Evolutionary conservation across 23 tunicate genomes (phyloP), one percentile per base, ranked within the genome.

Genomic region (Clavelina lepadiformis): DNA sequence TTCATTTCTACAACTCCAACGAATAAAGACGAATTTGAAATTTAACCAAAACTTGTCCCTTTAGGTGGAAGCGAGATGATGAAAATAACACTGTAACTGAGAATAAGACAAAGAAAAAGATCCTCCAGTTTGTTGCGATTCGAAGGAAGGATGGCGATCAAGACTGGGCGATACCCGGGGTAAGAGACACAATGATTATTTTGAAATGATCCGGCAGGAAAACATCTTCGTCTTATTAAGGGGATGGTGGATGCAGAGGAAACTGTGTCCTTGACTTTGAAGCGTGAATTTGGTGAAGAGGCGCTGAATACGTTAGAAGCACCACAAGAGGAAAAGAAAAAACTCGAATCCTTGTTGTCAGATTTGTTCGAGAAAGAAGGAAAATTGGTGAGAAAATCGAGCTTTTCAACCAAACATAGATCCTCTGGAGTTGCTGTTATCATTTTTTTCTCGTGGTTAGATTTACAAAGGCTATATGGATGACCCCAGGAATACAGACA

Each of bases 151-250:
- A 93, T 47, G n/a, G n/a, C n/a, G 38, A 53, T 19, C 24, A 63
- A 19, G 83, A 93, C 56, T 93, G 98, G 98, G 98, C 98, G 15
- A 79, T 93, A 63, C 98, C 98, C 0, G 98, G 98, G 35, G 85
- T 79, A 69, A 65, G 74, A 41, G 15, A 41, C 15, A 8, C 49
- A 8, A 15, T n/a, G n/a, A n/a, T n/a, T n/a, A n/a, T n/a, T n/a
- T n/a, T n/a, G n/a, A n/a, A n/a, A n/a, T n/a, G n/a, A n/a, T n/a
- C n/a, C n/a, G n/a, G n/a, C n/a, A n/a, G n/a, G n/a, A n/a, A n/a
- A n/a, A n/a, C 49, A 8, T 41, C 15, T 8, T 41, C 15, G 49
- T 8, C 49, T 41, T 41, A 50, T 5, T 1, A 27, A 79, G 85
- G 98, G 98, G 15, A 93, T 93, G 98, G 93, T 83, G 26, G 98